Base-by-base conservation (phyloP, 1,140 invertebrate species). In the Ridgeia piscesae region DNA sequence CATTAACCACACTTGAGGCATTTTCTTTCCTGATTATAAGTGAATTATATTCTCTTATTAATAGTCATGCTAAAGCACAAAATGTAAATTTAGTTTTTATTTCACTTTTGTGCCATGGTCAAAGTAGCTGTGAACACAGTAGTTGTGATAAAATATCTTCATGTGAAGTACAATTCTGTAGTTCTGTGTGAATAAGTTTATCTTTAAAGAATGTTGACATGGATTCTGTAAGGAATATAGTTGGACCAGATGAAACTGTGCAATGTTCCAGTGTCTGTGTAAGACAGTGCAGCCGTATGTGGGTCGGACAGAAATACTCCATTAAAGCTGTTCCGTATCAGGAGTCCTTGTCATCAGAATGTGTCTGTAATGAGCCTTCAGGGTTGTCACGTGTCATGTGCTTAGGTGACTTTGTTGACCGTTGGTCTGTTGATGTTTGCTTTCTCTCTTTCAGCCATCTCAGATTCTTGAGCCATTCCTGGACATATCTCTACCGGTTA, bases 401-500 rank as follows among this genome's bases (percentile, higher is more conserved):
- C 42, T 42, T 42, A 42, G 11, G 11, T 42, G 42, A 42, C 4
- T 42, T 42, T 42, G 42, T 42, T 42, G 42, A 42, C 4, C 4
- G 42, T 42, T 42, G 42, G 42, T 42, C 11, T 42, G 42, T 31
- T 90, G 6, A 90, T 90, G 34, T 91, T 33, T 48, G 17, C 33
- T 14, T 58, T 11, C 42, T 42, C 1, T 91, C 9, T 91, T 91
- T 92, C 97, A 98, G 96, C 97, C 97, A 11, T 99, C 98, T 0
- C 97, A 98, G 94, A 97, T 98, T 31, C 97, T 97, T 92, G 99
- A 99, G 96, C 97, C 98, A 93, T 99, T 99, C 95, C 96, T 99
- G 91, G 99, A 99, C 96, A 96, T 99, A 91, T 99, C 98, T 93
- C 96, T 99, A 91, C 98, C 99, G 0, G 97, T 99, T 14, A 97